These are phyloP conservation scores for Psylliodes chrysocephalus DNA, from an alignment of 2,888 invertebrate species.

Conservation along the genomic window DNA sequence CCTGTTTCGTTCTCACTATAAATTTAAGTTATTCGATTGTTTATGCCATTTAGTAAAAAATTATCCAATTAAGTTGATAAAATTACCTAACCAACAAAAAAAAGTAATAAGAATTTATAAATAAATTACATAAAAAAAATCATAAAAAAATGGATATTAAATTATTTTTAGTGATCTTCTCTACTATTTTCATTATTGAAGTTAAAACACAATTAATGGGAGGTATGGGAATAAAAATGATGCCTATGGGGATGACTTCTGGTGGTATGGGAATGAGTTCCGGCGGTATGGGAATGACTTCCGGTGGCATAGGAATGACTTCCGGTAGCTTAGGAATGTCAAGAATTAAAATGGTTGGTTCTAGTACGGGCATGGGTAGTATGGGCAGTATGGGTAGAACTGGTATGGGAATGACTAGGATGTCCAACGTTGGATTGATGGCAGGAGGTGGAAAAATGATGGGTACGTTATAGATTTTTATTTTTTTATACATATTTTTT, in stretches of 20 bases:
- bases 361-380: conserved; percentile 16
- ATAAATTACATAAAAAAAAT: too few relatives aligned
- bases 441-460: not conserved
- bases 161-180: not conserved
- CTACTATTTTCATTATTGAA: not conserved
- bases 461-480: too few relatives aligned
- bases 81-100: not conserved
- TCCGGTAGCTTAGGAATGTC: conserved; percentile 13
- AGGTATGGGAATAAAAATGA: not conserved
- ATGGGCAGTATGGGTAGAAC: conserved; percentile 6
- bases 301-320: conserved; percentile 9
- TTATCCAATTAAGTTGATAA: not conserved
- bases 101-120: too few relatives aligned
- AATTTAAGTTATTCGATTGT: not conserved
- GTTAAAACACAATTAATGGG: not conserved
- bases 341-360: not conserved
- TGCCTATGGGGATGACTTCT: not conserved
- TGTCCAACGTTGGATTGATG: too few relatives aligned
- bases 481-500: too few relatives aligned
- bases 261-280: not conserved
- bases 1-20: not conserved
- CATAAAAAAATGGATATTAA: not conserved
- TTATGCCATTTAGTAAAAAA: not conserved
- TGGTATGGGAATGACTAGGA: conserved; percentile 16
- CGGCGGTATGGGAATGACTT: not conserved